Evolutionary conservation across 92 coral and sea anemone species (phyloP).

Genomic region (Porites divaricata): DNA sequence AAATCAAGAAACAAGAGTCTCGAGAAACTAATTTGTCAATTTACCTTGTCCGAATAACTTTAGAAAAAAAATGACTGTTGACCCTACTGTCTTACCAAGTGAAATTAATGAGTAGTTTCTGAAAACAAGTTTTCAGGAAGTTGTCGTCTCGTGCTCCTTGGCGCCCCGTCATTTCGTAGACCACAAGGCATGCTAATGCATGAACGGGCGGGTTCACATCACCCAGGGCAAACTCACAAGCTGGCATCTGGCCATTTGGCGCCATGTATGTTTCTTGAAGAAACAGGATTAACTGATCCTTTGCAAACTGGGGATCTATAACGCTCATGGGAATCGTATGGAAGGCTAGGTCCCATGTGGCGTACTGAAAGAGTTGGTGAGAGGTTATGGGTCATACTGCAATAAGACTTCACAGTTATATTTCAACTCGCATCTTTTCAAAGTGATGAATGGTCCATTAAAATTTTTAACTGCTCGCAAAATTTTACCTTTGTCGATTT

Average conservation of each 20-base stretch:
- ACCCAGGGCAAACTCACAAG: constrained; percentile 93
- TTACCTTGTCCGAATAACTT: too few species aligned
- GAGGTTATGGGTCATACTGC: too few species aligned
- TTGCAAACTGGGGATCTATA: constrained; percentile 96
- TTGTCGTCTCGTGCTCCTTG: constrained; percentile 84
- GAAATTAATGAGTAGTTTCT: constrained; percentile 91
- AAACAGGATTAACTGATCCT: constrained; percentile 84
- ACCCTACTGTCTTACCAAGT: constrained; percentile 73
- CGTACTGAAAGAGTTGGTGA: constrained; percentile 66
- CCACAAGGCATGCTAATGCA: constrained; percentile 87
- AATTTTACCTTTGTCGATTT: too few species aligned
- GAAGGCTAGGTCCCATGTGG: constrained; percentile 97
- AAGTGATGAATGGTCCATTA: too few species aligned
- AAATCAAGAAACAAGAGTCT: too few species aligned
- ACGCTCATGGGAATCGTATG: constrained; percentile 95
- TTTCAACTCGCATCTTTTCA: too few species aligned
- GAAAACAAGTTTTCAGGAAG: constrained; percentile 90
- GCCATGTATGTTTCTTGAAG: constrained; percentile 98
- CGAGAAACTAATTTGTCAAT: too few species aligned
- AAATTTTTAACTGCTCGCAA: too few species aligned
- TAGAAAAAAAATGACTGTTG: too few species aligned
- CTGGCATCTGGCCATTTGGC: constrained; percentile 91
- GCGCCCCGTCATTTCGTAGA: constrained; percentile 92
- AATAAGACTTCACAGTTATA: too few species aligned
- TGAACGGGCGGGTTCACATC: constrained; percentile 98